phyloP scores from a whole-genome alignment of 2,113 vertebrate genomes.

The Tursiops truncatus region DNA sequence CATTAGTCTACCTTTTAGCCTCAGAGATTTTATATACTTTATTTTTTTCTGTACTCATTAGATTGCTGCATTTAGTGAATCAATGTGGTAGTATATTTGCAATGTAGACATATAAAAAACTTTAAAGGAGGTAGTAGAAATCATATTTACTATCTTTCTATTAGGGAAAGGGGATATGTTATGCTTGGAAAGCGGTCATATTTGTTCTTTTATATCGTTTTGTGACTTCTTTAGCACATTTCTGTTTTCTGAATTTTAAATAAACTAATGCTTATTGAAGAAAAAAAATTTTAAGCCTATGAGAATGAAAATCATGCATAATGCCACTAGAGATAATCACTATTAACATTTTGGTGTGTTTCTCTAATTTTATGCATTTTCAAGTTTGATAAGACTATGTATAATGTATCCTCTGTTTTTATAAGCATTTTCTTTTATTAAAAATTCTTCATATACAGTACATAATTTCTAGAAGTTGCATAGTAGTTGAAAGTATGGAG shows the following conservation, averaged over 20 bases:
- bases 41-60: neutral
- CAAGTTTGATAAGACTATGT: neutral
- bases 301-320: neutral
- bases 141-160: neutral
- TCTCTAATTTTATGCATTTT: neutral
- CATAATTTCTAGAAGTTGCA: neutral
- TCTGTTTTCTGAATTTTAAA: slow-evolving; percentile 21
- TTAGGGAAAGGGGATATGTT: neutral
- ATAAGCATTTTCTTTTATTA: neutral
- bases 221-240: neutral
- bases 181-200: neutral
- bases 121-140: neutral
- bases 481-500: neutral
- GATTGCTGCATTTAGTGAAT: neutral
- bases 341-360: neutral
- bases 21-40: neutral
- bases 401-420: neutral
- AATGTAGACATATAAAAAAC: neutral
- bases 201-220: neutral
- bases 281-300: neutral
- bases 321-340: neutral
- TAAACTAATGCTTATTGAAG: neutral
- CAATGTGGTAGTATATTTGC: neutral
- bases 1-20: neutral
- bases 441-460: neutral